Base-by-base conservation (phyloP, 2,113 vertebrate species). In the Mixornis gularis region DNA sequence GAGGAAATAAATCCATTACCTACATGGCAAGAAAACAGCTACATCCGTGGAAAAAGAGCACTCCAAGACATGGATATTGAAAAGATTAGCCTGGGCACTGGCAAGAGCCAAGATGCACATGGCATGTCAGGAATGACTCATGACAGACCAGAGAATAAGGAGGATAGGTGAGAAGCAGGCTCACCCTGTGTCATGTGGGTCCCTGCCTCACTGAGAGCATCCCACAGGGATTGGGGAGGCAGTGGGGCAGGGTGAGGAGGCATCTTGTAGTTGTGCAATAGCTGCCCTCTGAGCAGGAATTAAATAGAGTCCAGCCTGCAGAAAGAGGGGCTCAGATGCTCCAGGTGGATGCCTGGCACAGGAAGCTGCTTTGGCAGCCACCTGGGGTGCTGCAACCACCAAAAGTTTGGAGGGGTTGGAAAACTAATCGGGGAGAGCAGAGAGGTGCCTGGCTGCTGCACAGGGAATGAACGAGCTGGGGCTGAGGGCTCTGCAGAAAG, bases 161-260 rank as follows among this genome's bases (percentile, higher is more conserved):
- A 62, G 36, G 36, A 10, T 38, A 27, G 43, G 34, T 36, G 20
- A 65, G 43, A 32, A 76, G 5, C 19, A 64, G 69, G 16, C 21
- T 86, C 63, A 17, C 14, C 3, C 65, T 32, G n/a, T 36, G 85
- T 38, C 13, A 3, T 5, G 3, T 3, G 3, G 3, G 27, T 63
- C 17, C 1, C 63, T 88, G 49, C 49, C 55, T 62, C 11, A 0
- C 13, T 9, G 3, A 20, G 16, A 10, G 8, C 16, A 64, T 43
- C 58, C 48, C 49, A 24, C 2, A 1, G 15, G n/a, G 34, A 12
- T 30, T 2, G 15, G 17, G 14, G 26, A 68, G 14, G 34, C 19
- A 62, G 30, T 0, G 0, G 20, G 34, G 52, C 58, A 58, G 74
- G 49, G 49, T 0, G 0, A 79, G 24, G 52, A 82, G 17, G 2